Evolutionary conservation across 2,888 invertebrate species (phyloP).

Genomic region (Geophilus truncorum): DNA sequence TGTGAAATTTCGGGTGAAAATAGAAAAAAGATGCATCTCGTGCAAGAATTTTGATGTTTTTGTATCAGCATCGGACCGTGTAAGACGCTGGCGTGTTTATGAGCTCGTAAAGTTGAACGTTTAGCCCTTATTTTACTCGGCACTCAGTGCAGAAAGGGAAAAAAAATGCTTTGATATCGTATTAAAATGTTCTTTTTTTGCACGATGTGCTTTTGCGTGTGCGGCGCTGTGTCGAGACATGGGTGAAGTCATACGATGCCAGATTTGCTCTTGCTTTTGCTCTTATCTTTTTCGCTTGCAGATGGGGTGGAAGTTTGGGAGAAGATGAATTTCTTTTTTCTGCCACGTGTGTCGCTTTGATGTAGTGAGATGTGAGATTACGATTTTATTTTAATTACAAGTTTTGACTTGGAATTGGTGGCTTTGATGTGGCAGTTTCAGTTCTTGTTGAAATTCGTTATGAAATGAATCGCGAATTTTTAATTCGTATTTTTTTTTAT

Average conservation of each 20-base stretch:
- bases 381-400: too few relatives aligned
- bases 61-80: conserved; percentile 17
- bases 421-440: too few relatives aligned
- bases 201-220: neutral
- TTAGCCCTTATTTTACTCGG: neutral
- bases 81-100: conserved; percentile 20
- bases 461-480: too few relatives aligned
- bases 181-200: neutral
- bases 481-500: too few relatives aligned
- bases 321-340: neutral
- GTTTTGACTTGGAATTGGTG: too few relatives aligned
- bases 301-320: neutral
- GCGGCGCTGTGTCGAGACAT: neutral
- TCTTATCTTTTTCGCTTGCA: neutral
- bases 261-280: neutral
- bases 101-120: conserved; percentile 19
- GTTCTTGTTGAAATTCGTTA: too few relatives aligned
- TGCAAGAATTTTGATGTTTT: conserved; percentile 22
- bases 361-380: too few relatives aligned
- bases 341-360: too few relatives aligned
- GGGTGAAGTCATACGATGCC: neutral
- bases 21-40: neutral
- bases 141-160: neutral
- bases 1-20: neutral
- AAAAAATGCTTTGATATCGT: conserved; percentile 8